Base-by-base conservation (phyloP, 2,113 vertebrate genomes). In the Platysteira castanea region DNA sequence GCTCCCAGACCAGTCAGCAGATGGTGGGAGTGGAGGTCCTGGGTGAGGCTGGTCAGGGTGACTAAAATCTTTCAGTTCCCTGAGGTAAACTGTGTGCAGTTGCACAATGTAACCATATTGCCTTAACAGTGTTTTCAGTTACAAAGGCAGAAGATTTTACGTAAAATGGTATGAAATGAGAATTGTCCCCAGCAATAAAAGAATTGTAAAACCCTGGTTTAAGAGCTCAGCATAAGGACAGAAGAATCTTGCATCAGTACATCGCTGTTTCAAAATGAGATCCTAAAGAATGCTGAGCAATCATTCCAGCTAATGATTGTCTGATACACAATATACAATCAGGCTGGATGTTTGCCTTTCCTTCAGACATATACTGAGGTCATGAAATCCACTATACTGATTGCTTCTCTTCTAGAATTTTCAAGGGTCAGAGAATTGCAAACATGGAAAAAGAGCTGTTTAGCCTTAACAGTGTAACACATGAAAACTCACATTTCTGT, bases 241-340 rank as follows among this genome's bases (percentile, higher is more conserved):
- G 70, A 83, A 76, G n/a, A 87, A 64, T 87, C 68, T 88, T 83
- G 11, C 4, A 4, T 71, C 65, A 69, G 39, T 91, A 83, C 74
- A 85, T 86, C 35, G 33, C 23, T 67, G 31, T 52, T 95, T 78
- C 79, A 75, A 84, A 95, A 81, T 63, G 56, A 81, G 47, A 74
- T 78, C 88, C 64, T 81, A 33, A 80, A 84, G 90, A 96, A 54
- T 70, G 74, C 71, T 89, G 79, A 97, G 64, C 76, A 90, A 54
- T 81, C 67, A 74, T 73, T 95, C 39, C 70, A 77, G 54, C 42
- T 90, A 78, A 93, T 88, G 75, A 64, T 33, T 74, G 76, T n/a
- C 83, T 91, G 70, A 54, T 67, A 44, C 41, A 79, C 84, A 83
- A 59, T 83, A 23, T 26, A 85, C 59, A 91, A 56, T 87, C 95